phyloP scores from a whole-genome alignment of 2,797 vertebrate genomes.

The Alca torda region DNA sequence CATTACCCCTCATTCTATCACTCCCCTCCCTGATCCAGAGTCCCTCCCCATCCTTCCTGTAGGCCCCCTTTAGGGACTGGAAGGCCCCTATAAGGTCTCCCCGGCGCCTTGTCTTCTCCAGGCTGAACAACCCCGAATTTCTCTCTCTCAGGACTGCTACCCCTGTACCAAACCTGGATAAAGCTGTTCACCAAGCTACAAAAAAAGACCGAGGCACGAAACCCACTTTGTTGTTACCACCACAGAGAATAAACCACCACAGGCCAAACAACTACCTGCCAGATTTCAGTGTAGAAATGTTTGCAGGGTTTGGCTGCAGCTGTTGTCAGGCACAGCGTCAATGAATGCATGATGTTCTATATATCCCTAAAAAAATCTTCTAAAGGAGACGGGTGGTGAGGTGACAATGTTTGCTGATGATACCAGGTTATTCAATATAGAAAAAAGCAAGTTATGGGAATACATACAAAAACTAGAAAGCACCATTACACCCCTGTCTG shows the following conservation, averaged over 20 bases:
- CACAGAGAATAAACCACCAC: neutral
- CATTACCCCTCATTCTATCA: too few species aligned
- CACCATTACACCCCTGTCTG: neutral
- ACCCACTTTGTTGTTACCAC: neutral
- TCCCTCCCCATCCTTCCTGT: too few species aligned
- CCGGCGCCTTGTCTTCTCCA: too few species aligned
- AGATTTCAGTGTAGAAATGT: neutral
- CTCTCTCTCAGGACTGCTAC: neutral
- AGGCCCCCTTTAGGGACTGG: too few species aligned
- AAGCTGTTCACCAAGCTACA: neutral
- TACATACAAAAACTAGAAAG: neutral
- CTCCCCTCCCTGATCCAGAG: too few species aligned
- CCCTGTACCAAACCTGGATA: neutral
- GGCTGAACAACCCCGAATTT: too few species aligned
- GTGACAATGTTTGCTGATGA: neutral
- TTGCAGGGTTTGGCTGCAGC: neutral
- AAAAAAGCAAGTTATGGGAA: neutral
- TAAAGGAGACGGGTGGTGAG: neutral
- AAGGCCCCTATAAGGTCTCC: too few species aligned
- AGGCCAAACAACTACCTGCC: neutral
- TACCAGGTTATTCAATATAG: neutral
- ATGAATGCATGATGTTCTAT: neutral
- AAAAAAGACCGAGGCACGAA: neutral
- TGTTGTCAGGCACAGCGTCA: neutral
- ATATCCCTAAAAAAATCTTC: neutral